These are phyloP conservation scores for Zootoca vivipara DNA, from an alignment of 2,113 vertebrate genomes.

Conservation along the genomic window DNA sequence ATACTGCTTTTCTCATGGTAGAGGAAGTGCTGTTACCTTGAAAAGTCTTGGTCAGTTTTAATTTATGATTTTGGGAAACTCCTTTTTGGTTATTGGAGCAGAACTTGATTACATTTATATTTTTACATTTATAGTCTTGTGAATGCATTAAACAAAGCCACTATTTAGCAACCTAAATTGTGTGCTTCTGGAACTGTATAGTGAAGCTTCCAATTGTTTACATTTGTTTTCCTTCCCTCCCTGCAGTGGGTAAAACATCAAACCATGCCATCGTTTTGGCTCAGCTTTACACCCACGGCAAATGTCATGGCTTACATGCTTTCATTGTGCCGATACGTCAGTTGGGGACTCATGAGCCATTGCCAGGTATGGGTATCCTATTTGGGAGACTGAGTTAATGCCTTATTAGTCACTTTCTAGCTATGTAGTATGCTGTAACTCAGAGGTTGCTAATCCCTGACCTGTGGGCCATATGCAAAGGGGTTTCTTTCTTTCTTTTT, in stretches of 20 bases:
- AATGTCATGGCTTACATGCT: constrained; percentile 89
- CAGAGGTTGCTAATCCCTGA: background rate
- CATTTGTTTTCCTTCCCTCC: background rate
- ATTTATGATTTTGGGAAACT: background rate
- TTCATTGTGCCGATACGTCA: constrained; percentile 93
- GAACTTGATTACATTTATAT: background rate
- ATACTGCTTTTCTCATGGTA: background rate
- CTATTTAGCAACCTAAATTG: background rate
- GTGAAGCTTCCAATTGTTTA: background rate
- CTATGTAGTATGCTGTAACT: background rate
- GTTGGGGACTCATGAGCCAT: constrained; percentile 87
- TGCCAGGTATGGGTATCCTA: constrained; percentile 84
- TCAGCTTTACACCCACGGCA: constrained; percentile 91
- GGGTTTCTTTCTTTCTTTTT: too few relatives aligned
- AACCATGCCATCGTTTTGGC: constrained; percentile 97
- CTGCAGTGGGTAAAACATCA: constrained; percentile 93
- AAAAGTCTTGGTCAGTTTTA: background rate
- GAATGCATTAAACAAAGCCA: too few relatives aligned
- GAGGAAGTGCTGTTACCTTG: background rate
- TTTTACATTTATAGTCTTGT: background rate
- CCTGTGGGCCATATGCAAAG: background rate
- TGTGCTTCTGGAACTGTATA: background rate
- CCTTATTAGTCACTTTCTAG: accelerated
- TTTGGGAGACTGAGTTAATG: accelerated
- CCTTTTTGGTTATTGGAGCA: background rate